phyloP scores from a whole-genome alignment of 2,113 vertebrate genomes.

The Meles meles region DNA sequence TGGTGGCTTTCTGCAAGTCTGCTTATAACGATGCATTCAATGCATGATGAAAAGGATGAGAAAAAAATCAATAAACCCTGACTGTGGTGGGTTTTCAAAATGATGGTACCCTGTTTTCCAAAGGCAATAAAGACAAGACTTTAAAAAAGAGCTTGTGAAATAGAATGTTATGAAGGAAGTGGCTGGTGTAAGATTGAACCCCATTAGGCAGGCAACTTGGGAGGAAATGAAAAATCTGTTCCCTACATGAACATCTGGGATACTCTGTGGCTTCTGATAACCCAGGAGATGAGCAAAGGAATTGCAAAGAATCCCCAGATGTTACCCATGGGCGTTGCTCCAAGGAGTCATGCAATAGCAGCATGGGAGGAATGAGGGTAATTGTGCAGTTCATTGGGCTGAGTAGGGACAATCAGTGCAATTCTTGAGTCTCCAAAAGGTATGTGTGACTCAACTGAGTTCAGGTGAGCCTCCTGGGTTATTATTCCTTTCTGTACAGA shows the following conservation, averaged over 20 bases:
- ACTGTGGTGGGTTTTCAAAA: constrained; percentile 19
- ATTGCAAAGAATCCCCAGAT: constrained; percentile 49
- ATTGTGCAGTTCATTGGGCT: constrained; percentile 8
- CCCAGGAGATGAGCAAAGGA: constrained; percentile 40
- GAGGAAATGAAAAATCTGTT: constrained; percentile 34
- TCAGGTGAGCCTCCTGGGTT: not conserved
- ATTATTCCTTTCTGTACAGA: not conserved
- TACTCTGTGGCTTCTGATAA: constrained; percentile 27
- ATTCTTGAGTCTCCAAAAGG: not conserved
- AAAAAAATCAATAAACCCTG: not conserved
- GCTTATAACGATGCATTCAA: not conserved
- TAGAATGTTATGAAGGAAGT: not conserved
- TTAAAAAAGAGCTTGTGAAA: not conserved
- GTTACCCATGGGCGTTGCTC: constrained; percentile 27
- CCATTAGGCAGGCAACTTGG: not conserved
- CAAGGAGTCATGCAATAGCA: constrained; percentile 9
- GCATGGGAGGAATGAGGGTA: not conserved
- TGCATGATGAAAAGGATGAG: not conserved
- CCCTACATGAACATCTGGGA: constrained; percentile 61
- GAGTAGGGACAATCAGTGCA: constrained; percentile 33
- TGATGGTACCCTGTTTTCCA: constrained; percentile 28
- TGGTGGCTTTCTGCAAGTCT: not conserved
- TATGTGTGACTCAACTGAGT: not conserved
- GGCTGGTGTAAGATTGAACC: not conserved
- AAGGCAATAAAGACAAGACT: constrained; percentile 32